Percentiles rank a stretch among this genome's conserved stretches.
Evolutionary conservation across 2,797 vertebrate genomes (phyloP).

Genomic region (Dryobates pubescens): DNA sequence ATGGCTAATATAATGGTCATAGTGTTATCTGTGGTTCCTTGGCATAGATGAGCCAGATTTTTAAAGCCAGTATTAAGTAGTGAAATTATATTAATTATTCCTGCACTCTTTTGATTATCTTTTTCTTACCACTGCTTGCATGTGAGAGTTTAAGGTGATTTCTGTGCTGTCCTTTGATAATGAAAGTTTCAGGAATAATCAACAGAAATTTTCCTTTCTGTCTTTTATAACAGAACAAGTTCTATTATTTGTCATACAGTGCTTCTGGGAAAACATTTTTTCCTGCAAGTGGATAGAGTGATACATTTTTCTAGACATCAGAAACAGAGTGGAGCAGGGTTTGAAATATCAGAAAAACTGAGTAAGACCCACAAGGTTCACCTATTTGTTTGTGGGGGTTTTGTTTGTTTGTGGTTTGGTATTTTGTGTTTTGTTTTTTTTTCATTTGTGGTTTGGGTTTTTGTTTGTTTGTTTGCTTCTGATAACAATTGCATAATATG

Average conservation of each 20-base stretch:
- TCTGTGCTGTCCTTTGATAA: neutral
- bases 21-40: slow-evolving; percentile 48
- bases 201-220: neutral
- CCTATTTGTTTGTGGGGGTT: neutral
- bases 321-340: neutral
- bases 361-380: neutral
- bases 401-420: neutral
- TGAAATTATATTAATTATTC: neutral
- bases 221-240: neutral
- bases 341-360: neutral
- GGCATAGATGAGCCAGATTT: neutral
- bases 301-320: neutral
- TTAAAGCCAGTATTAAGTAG: neutral
- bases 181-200: neutral
- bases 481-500: neutral
- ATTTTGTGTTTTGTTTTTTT: no score
- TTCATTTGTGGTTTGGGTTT: no score
- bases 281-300: neutral
- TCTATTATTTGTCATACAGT: neutral
- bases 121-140: slow-evolving; percentile 3
- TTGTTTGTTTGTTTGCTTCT: no score
- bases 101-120: neutral
- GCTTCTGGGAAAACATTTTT: neutral
- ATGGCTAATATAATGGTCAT: slow-evolving; percentile 48
- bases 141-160: neutral